These are phyloP conservation scores for Euwallacea fornicatus DNA, from an alignment of 1,140 invertebrate species.

Conservation along the genomic window DNA sequence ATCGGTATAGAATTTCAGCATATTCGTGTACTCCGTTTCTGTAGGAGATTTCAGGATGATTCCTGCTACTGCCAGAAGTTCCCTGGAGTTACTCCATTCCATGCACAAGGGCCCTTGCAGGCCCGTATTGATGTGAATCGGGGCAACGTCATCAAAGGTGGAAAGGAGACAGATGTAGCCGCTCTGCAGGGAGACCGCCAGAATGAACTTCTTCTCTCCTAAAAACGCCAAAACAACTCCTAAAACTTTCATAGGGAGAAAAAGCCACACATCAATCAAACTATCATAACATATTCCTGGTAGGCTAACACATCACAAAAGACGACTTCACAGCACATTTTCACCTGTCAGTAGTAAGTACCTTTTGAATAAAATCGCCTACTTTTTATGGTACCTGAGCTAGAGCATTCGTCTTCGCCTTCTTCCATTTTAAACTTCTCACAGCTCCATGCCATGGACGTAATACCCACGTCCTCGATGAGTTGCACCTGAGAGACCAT, in stretches of 20 bases:
- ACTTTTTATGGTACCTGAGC: slow-evolving; percentile 41
- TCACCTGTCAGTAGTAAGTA: slow-evolving; percentile 8
- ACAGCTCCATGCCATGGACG: slow-evolving; percentile 93
- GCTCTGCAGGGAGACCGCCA: slow-evolving; percentile 87
- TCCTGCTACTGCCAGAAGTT: slow-evolving; percentile 90
- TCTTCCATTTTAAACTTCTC: slow-evolving; percentile 99
- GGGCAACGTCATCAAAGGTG: slow-evolving; percentile 90
- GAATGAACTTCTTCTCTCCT: slow-evolving; percentile 68
- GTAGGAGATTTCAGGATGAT: slow-evolving; percentile 53
- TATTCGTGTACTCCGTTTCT: slow-evolving; percentile 56
- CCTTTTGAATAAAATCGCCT: slow-evolving; percentile 35
- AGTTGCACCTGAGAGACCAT: slow-evolving; percentile 92
- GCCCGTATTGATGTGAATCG: slow-evolving; percentile 80
- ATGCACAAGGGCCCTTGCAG: slow-evolving; percentile 76
- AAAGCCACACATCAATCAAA: not conserved
- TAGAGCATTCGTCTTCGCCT: slow-evolving; percentile 63
- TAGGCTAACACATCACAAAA: slow-evolving; percentile 10
- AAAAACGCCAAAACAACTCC: slow-evolving; percentile 22
- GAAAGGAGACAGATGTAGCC: slow-evolving; percentile 86
- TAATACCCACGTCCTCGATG: slow-evolving; percentile 77
- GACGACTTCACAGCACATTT: slow-evolving; percentile 6
- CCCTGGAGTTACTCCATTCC: slow-evolving; percentile 95
- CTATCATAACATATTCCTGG: not conserved
- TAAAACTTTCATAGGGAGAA: too few species aligned
- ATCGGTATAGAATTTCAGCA: slow-evolving; percentile 71